Base-by-base conservation (phyloP, 2,113 vertebrate genomes). In the Leucopsar rothschildi region DNA sequence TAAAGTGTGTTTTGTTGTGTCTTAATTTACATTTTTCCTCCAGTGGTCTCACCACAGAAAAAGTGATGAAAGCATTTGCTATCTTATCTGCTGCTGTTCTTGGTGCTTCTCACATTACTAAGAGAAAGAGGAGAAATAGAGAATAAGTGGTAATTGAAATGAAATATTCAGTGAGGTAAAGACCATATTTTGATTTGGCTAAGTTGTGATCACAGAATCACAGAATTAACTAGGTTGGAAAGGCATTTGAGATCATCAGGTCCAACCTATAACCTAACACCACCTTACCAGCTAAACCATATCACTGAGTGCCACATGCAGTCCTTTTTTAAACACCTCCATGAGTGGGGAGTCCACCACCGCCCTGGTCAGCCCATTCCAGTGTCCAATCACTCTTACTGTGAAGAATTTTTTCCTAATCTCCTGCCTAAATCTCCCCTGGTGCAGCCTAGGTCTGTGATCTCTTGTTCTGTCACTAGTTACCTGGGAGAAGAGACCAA, bases 51-150 rank as follows among this genome's bases (percentile, higher is more conserved):
- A 1, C 7, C 25, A 45, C 1, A 18, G 28, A 53, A 77, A 72
- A 92, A 84, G 40, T 49, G 2, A 68, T 27, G 11, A 77, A 71
- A 66, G 2, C 2, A 0, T 81, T 64, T 27, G 4, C 3, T 71
- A 3, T 47, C 18, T 49, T 49, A 29, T 33, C n/a, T 73, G 8
- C 31, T 53, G 18, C 13, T 52, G 37, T 14, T 61, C 7, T 68
- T 29, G 10, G 19, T 68, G 19, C 3, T 68, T 7, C 17, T 70
- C 7, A 44, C 0, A 0, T 52, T 53, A 25, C 11, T 31, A 69
- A 35, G 10, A 45, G 23, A 33, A 50, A 83, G 16, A 17, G 12
- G 3, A 60, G 12, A 73, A 60, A 78, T 6, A 3, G 16, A 76
- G 5, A 17, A 45, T 11, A 59, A n/a, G 0, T 37, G 47, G 25